phyloP scores from a whole-genome alignment of 2,888 invertebrate genomes.

The Andricus curvator region DNA sequence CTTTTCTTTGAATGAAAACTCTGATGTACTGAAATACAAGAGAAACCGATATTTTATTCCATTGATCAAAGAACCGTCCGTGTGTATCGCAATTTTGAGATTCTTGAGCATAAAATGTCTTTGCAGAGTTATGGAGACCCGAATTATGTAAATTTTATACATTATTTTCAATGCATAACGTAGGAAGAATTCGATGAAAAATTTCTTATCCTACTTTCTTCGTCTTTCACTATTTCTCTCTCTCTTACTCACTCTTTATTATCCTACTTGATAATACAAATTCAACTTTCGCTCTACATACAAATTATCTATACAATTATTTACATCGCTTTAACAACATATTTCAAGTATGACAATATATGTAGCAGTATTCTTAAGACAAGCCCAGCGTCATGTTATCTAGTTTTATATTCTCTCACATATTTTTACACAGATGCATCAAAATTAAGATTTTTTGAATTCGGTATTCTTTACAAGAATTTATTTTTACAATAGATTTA shows the following conservation, averaged over 20 bases:
- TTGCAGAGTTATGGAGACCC: constrained; percentile 7
- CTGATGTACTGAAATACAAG: not conserved
- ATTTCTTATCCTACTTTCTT: not conserved
- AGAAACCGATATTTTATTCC: not conserved
- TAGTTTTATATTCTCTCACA: constrained; percentile 13
- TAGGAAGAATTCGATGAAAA: constrained; percentile 23
- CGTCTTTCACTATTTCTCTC: not conserved
- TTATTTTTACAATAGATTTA: constrained; percentile 12
- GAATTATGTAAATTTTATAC: constrained; percentile 30
- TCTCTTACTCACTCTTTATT: not conserved
- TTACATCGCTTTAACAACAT: constrained; percentile 61
- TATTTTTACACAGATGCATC: constrained; percentile 10
- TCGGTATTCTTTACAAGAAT: constrained; percentile 1
- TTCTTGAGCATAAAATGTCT: not conserved
- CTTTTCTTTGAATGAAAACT: not conserved
- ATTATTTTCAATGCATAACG: constrained; percentile 28
- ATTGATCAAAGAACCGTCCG: not conserved
- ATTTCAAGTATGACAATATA: constrained; percentile 36
- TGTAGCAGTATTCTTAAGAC: constrained; percentile 20
- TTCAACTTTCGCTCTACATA: constrained; percentile 50
- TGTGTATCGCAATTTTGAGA: not conserved
- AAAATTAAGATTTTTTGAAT: not conserved
- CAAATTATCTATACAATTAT: constrained; percentile 72
- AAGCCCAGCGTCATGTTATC: constrained; percentile 17
- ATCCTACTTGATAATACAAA: constrained; percentile 44